Evolutionary conservation across 2,113 vertebrate species (phyloP).

Genomic region (Nyctereutes procyonoides): DNA sequence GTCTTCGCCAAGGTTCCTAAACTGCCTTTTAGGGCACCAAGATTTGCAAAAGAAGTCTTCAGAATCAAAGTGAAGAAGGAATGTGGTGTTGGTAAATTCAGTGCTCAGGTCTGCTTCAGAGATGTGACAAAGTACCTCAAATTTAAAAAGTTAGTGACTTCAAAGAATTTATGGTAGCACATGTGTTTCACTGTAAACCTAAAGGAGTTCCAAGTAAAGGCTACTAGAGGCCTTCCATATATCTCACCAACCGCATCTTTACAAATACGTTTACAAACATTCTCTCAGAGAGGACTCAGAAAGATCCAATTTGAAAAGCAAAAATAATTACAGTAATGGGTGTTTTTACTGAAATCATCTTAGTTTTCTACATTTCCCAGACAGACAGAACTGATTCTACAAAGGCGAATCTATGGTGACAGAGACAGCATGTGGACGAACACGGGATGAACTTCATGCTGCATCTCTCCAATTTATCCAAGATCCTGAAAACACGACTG

Average conservation of each 20-base stretch:
- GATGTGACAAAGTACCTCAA: background rate
- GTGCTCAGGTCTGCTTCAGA: background rate
- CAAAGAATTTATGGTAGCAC: background rate
- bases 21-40: background rate
- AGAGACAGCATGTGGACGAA: background rate
- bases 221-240: background rate
- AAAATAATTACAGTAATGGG: background rate
- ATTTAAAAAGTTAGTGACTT: background rate
- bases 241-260: background rate
- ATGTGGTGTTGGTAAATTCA: background rate
- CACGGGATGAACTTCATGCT: background rate
- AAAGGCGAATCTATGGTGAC: background rate
- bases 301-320: slow-evolving; percentile 1
- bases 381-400: background rate
- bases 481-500: background rate
- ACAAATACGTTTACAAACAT: background rate
- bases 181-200: background rate
- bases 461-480: background rate
- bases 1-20: background rate
- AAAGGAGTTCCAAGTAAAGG: background rate
- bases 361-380: background rate
- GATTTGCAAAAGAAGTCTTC: background rate
- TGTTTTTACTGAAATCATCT: background rate
- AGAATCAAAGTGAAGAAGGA: background rate
- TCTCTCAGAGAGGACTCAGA: background rate